Percentiles rank a stretch among this genome's conserved stretches.
Conservation (phyloP, 2,113 vertebrate genomes). For the Illadopsis cleaveri region DNA sequence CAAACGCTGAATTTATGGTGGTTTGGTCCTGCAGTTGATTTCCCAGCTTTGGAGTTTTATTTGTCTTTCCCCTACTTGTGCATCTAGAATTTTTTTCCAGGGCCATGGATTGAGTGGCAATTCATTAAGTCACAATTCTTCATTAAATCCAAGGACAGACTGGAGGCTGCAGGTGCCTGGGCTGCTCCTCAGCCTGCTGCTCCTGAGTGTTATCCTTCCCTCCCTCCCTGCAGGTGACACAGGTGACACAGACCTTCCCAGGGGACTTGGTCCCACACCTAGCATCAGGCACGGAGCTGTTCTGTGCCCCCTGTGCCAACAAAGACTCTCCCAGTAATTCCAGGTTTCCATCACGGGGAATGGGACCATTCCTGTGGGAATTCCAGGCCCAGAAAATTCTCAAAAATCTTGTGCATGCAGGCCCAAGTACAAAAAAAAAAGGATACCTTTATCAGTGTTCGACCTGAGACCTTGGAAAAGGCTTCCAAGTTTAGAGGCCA, state of each 20-base stretch:
- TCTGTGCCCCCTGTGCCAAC: neutral
- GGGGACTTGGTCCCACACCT: neutral
- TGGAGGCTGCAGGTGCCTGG: neutral
- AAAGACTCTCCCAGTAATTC: neutral
- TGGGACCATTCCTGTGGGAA: neutral
- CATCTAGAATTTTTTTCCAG: neutral
- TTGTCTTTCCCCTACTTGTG: neutral
- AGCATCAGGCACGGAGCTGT: neutral
- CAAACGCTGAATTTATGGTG: fast-evolving
- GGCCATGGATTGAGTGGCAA: fast-evolving
- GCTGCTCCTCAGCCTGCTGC: neutral
- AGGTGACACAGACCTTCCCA: too few species aligned
- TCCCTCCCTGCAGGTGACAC: too few species aligned
- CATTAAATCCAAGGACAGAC: neutral
- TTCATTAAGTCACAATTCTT: neutral
- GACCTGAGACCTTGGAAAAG: neutral
- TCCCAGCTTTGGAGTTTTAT: neutral
- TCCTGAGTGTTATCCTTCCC: neutral
- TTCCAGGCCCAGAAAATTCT: neutral
- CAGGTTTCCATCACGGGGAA: neutral
- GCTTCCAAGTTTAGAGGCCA: neutral
- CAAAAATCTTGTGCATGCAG: too few species aligned
- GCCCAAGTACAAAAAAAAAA: neutral
- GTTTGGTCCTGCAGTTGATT: neutral
- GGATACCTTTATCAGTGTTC: too few species aligned